phyloP scores from a whole-genome alignment of 2,888 invertebrate species.

The Agonopterix arenella region DNA sequence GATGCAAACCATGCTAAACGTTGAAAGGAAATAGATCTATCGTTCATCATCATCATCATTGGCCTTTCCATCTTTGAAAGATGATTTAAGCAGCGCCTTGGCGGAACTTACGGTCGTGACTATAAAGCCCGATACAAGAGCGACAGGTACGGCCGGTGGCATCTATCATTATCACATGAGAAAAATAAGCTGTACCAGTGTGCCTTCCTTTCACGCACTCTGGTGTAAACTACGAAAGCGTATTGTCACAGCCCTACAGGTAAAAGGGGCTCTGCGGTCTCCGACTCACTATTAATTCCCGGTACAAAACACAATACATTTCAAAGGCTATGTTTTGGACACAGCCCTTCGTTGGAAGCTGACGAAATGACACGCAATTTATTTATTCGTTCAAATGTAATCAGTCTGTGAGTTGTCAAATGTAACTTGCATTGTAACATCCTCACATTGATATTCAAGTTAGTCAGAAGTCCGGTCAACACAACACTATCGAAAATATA shows the following conservation, averaged over 20 bases:
- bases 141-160: no score
- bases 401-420: no score
- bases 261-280: neutral
- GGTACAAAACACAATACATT: conserved; percentile 12
- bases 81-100: no score
- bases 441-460: conserved; percentile 22
- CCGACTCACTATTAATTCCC: conserved; percentile 10
- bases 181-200: no score
- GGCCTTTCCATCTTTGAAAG: no score
- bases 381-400: conserved; percentile 42
- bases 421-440: conserved; percentile 34
- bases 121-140: no score
- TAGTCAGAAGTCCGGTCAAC: conserved; percentile 18
- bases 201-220: no score
- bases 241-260: neutral
- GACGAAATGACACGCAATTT: conserved; percentile 30
- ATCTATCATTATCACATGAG: no score
- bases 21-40: no score
- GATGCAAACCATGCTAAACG: no score
- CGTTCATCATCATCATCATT: no score
- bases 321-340: conserved; percentile 21
- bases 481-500: conserved; percentile 13
- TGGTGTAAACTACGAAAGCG: neutral
- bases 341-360: neutral
- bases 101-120: no score